These are phyloP conservation scores for Archegozetes longisetosus DNA, from an alignment of 1,140 invertebrate species.

Conservation along the genomic window DNA sequence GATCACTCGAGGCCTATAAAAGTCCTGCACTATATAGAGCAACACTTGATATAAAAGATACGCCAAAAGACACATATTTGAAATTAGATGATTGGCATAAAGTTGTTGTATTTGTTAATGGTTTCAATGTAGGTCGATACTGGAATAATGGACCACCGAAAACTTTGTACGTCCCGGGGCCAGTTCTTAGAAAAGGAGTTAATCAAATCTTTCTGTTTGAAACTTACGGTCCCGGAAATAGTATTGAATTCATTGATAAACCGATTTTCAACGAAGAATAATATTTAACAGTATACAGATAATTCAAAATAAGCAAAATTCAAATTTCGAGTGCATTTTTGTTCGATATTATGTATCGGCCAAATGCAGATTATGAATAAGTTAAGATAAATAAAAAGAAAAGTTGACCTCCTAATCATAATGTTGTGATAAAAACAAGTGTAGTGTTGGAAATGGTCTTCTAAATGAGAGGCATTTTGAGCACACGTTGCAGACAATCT, in stretches of 20 bases:
- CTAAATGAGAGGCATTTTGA: no score
- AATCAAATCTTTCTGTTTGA: slow-evolving; percentile 12
- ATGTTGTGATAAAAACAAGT: no score
- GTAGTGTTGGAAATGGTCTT: no score
- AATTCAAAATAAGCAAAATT: no score
- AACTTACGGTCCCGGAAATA: background rate
- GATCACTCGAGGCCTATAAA: background rate
- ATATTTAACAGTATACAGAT: no score
- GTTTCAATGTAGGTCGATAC: slow-evolving; percentile 53
- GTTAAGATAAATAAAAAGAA: no score
- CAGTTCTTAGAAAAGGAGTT: slow-evolving; percentile 27
- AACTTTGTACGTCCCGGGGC: slow-evolving; percentile 50
- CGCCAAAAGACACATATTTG: slow-evolving; percentile 43
- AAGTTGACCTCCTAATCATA: no score
- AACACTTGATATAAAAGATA: background rate
- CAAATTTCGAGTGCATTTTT: no score
- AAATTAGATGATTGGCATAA: slow-evolving; percentile 48
- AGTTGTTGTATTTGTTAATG: slow-evolving; percentile 53
- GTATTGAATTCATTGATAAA: slow-evolving; percentile 1
- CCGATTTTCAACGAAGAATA: background rate
- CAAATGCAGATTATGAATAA: no score
- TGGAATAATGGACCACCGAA: slow-evolving; percentile 60
- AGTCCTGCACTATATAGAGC: background rate
- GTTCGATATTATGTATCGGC: no score
- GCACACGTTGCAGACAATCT: no score